These are phyloP conservation scores for Heliconius ethilla DNA, from an alignment of 2,888 invertebrate species.

Conservation along the genomic window DNA sequence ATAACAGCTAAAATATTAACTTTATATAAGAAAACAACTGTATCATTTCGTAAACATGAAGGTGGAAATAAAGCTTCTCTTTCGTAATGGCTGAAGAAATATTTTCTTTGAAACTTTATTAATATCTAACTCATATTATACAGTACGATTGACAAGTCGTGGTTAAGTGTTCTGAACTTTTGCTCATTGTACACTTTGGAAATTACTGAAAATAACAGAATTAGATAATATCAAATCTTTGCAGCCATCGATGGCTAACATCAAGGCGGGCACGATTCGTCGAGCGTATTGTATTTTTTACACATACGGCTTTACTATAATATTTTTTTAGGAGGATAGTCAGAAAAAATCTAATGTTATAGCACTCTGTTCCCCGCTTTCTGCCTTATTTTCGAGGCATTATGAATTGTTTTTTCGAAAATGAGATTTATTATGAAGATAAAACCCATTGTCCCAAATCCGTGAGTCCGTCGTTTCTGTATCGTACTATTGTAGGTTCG, in stretches of 20 bases:
- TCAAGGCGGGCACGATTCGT: not conserved
- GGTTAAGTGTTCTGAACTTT: not conserved
- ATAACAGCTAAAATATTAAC: not conserved
- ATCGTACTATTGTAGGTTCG: too few species aligned
- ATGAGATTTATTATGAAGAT: too few species aligned
- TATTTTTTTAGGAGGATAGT: not conserved
- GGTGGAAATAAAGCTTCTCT: not conserved
- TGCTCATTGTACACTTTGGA: not conserved
- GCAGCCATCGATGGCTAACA: not conserved
- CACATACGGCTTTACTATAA: not conserved
- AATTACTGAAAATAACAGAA: not conserved
- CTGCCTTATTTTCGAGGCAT: too few species aligned
- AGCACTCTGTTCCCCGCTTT: too few species aligned
- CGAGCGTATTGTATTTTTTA: not conserved
- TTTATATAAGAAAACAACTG: not conserved
- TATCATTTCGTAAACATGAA: not conserved
- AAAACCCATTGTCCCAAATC: too few species aligned
- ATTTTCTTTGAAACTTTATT: not conserved
- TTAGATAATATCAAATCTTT: not conserved
- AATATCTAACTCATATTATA: not conserved
- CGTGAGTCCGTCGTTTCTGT: too few species aligned
- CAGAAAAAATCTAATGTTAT: not conserved
- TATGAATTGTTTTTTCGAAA: too few species aligned
- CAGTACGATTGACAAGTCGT: too few species aligned
- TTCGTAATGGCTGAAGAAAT: not conserved